These are phyloP conservation scores for Rhyacichthys aspro DNA, from an alignment of 2,797 vertebrate species.

Conservation along the genomic window DNA sequence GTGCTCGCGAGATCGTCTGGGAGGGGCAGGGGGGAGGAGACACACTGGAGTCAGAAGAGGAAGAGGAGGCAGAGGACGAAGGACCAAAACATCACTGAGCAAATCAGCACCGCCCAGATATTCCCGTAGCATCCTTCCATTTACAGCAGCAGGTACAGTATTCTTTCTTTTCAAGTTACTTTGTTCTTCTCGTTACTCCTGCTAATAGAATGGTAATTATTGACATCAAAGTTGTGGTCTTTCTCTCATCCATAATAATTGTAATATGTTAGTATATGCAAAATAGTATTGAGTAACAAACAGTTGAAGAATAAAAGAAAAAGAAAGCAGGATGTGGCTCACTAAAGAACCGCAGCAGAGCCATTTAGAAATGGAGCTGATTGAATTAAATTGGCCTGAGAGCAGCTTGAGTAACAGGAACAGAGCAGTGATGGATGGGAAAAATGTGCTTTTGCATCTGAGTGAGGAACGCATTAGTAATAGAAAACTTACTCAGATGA, in stretches of 20 bases:
- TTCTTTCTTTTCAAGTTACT: neutral
- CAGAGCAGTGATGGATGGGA: constrained; percentile 35
- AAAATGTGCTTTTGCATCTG: constrained; percentile 7
- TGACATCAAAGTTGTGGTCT: neutral
- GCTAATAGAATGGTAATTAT: neutral
- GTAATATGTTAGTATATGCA: no score
- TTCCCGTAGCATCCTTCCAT: constrained; percentile 41
- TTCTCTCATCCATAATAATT: no score
- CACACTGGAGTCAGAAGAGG: constrained; percentile 36
- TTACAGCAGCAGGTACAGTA: constrained; percentile 52
- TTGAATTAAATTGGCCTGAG: constrained; percentile 58
- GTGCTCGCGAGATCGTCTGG: constrained; percentile 44
- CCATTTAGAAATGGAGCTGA: constrained; percentile 52
- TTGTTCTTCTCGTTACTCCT: neutral
- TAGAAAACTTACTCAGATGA: constrained; percentile 27
- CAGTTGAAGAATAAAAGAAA: neutral
- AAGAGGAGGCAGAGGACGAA: constrained; percentile 33
- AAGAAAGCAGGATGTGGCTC: neutral
- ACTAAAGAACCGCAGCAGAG: constrained; percentile 14
- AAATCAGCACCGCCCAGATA: constrained; percentile 32
- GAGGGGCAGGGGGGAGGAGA: constrained; percentile 63
- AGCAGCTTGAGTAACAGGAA: constrained; percentile 36
- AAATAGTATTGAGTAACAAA: no score
- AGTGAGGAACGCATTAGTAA: constrained; percentile 2
- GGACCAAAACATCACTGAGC: constrained; percentile 8